Percentiles rank a stretch among this genome's conserved stretches.
Evolutionary conservation across 2,113 vertebrate species (phyloP).

Genomic region (Chlamydotis undulata): DNA sequence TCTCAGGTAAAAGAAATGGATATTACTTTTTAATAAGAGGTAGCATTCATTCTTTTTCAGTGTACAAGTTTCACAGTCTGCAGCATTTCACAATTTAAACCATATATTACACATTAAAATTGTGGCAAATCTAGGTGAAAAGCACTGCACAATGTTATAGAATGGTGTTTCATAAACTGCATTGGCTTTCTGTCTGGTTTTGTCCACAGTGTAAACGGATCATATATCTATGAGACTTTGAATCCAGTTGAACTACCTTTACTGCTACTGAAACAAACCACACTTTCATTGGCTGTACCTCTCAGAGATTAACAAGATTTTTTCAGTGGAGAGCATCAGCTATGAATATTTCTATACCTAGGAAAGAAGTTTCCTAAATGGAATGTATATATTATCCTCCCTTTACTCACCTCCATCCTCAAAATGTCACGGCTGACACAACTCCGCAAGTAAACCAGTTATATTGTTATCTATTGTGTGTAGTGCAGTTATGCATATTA

Average conservation of each 20-base stretch:
- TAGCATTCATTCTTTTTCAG: background rate
- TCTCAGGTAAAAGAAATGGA: background rate
- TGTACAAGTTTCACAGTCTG: background rate
- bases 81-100: background rate
- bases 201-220: background rate
- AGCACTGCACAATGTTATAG: background rate
- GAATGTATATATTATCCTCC: background rate
- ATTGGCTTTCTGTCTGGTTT: background rate
- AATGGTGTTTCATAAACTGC: background rate
- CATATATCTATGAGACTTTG: background rate
- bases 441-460: fast-evolving
- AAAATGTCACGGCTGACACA: background rate
- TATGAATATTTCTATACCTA: background rate
- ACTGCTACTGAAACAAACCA: background rate
- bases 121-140: background rate
- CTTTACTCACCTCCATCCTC: background rate
- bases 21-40: background rate
- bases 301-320: background rate
- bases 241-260: background rate
- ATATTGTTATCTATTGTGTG: background rate
- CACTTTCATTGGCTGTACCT: background rate
- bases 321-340: background rate
- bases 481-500: background rate
- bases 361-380: background rate
- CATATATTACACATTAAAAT: background rate